Evolutionary conservation across 1,140 invertebrate genomes (phyloP), one percentile per base, ranked within the genome.

Genomic region (Drosophila hydei): DNA sequence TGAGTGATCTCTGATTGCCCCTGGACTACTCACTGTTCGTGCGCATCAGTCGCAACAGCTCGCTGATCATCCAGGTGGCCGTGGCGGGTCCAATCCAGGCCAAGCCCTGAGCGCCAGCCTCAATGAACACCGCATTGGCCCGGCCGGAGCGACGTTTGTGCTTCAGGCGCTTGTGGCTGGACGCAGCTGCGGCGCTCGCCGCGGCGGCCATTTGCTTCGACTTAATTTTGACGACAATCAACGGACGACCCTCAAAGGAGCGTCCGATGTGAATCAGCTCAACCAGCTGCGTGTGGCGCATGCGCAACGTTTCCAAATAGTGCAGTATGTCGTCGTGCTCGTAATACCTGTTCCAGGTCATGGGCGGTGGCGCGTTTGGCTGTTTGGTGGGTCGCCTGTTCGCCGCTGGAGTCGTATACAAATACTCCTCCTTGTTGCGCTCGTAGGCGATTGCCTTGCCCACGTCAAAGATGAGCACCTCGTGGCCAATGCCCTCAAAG

Each of bases 21-120:
- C 4, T 51, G 8, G 18, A 30, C 14, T 51, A 89, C 89, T 90
- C 19, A 93, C 93, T 93, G 88, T 91, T 88, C 2, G 89, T 91
- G 47, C 93, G 92, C 74, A 94, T 93, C 40, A 94, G 93, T 77
- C 95, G 95, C 1, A 96, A 93, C 19, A 97, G 91, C 71, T 96
- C 94, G 65, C 94, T 94, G 25, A 97, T 91, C 67, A 97, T 95
- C 93, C 95, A 97, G 8, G 96, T 94, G 40, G 95, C 94, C 1
- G 96, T 95, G 0, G 96, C 96, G 0, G 96, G 95, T 18, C 96
- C 93, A 67, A 97, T 96, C 97, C 97, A 98, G 91, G 97, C 97
- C 40, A 96, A 89, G 0, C 95, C 96, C 80, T 97, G 97, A 58
- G 95, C 94, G 1, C 96, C 94, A 14, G 93, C 94, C 50, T 95